Percentiles rank a stretch among this genome's conserved stretches.
These are phyloP conservation scores for Cyaniris semiargus DNA, from an alignment of 2,888 invertebrate species.

Conservation along the genomic window DNA sequence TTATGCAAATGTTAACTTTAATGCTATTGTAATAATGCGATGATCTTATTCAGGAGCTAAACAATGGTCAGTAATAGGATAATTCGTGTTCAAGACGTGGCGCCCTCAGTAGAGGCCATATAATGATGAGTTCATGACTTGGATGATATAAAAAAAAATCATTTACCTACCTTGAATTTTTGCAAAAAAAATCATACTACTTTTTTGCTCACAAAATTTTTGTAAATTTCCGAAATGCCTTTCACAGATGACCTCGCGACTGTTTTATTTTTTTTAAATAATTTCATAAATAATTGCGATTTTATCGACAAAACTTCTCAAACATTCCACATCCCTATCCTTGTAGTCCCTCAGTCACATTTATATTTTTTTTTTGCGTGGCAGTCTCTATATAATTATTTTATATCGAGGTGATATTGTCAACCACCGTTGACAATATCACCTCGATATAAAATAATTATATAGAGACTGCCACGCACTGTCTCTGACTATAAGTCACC, in stretches of 20 bases:
- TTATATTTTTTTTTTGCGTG: neutral
- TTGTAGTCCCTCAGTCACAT: neutral
- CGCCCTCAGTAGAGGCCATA: conserved; percentile 62
- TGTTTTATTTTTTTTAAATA: too few species aligned
- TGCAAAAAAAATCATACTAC: neutral
- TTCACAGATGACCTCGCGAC: too few species aligned
- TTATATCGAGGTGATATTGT: conserved; percentile 40
- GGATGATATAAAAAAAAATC: neutral
- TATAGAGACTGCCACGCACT: neutral
- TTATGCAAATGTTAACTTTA: conserved; percentile 30
- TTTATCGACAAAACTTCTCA: neutral
- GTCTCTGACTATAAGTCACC: too few species aligned
- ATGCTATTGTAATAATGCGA: conserved; percentile 29
- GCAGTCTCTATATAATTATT: neutral
- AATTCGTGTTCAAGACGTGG: conserved; percentile 67
- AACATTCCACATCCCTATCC: neutral
- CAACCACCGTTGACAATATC: conserved; percentile 49
- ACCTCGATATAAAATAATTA: conserved; percentile 31
- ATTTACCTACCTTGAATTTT: neutral
- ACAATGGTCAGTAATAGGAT: conserved; percentile 59
- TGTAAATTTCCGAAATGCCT: too few species aligned
- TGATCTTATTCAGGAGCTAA: conserved; percentile 24
- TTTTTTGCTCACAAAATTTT: neutral
- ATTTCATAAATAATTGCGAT: neutral
- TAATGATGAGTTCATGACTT: conserved; percentile 61